A percentile compares a stretch with the other conserved stretches of the same genome.
Conservation (phyloP, 2,888 invertebrate species). For the Cybosia mesomella region DNA sequence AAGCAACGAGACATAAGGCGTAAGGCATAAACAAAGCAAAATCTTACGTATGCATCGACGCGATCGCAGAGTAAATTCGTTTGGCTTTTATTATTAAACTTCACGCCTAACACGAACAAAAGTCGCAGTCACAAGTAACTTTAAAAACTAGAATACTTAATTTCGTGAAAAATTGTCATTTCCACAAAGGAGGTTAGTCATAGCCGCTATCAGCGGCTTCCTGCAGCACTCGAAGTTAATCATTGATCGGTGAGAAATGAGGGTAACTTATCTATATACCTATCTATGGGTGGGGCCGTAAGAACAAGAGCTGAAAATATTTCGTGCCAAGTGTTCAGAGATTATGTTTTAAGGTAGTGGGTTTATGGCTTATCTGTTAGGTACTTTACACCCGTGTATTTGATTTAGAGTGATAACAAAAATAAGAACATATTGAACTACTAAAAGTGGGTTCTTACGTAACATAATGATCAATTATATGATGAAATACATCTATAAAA, state of each 20-base stretch:
- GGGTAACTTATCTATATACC: constrained; percentile 58
- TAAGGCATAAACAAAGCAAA: no score
- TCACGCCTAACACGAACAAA: constrained; percentile 1
- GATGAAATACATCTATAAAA: no score
- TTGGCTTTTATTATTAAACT: no score
- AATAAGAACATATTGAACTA: constrained; percentile 5
- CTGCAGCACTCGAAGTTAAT: constrained; percentile 57
- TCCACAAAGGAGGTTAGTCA: constrained; percentile 65
- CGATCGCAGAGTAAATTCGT: no score
- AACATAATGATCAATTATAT: no score
- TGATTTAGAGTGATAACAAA: constrained; percentile 5
- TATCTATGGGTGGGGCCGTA: constrained; percentile 45
- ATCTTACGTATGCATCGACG: no score
- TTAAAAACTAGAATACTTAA: neutral
- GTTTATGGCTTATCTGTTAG: constrained; percentile 7
- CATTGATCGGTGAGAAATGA: constrained; percentile 67
- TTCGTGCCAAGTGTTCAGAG: constrained; percentile 22
- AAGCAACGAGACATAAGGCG: no score
- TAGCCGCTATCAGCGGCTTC: constrained; percentile 65
- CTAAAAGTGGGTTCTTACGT: neutral
- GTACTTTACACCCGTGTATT: neutral
- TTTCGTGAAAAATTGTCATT: constrained; percentile 17
- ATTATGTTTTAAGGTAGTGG: constrained; percentile 15
- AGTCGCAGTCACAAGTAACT: neutral
- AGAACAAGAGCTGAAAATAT: constrained; percentile 24